These are phyloP conservation scores for Gasterosteus aculeatus DNA, from an alignment of 2,113 vertebrate species.

Conservation along the genomic window DNA sequence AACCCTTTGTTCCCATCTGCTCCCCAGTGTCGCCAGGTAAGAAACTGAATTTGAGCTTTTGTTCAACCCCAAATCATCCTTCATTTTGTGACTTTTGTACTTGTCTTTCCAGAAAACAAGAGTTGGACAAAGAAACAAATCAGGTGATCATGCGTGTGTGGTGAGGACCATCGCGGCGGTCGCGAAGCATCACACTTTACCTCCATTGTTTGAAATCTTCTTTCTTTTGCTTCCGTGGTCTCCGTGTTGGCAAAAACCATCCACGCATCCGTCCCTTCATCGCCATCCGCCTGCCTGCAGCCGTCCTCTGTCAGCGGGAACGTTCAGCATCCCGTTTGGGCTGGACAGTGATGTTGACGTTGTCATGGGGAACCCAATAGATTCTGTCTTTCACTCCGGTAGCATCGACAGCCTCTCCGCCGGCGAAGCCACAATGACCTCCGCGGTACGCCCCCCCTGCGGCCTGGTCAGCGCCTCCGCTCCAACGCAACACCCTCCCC, in stretches of 20 bases:
- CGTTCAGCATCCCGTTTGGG: conserved; percentile 95
- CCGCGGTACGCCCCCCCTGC: conserved; percentile 63
- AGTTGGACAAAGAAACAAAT: conserved; percentile 89
- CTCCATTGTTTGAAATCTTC: conserved; percentile 43
- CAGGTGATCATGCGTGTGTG: conserved; percentile 78
- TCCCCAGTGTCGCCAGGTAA: conserved; percentile 81
- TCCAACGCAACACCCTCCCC: conserved; percentile 60
- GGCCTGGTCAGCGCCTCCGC: conserved; percentile 70
- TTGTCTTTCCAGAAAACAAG: conserved; percentile 78
- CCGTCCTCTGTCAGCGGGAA: conserved; percentile 89
- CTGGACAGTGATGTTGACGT: conserved; percentile 95
- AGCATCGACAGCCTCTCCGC: conserved; percentile 87
- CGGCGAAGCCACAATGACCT: conserved; percentile 72
- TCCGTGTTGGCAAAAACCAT: conserved; percentile 44
- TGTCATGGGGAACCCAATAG: conserved; percentile 93
- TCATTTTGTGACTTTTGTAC: not conserved
- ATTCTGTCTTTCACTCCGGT: conserved; percentile 84
- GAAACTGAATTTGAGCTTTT: conserved; percentile 40
- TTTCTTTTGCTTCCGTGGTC: conserved; percentile 66
- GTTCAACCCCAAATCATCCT: not conserved
- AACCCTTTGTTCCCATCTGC: conserved; percentile 83
- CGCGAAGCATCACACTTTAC: conserved; percentile 52
- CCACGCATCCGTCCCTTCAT: conserved; percentile 30
- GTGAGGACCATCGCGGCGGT: conserved; percentile 39
- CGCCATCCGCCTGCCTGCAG: conserved; percentile 70